Evolutionary conservation across 2,888 invertebrate genomes (phyloP).

Genomic region (Hirtodrosophila trivittata): DNA sequence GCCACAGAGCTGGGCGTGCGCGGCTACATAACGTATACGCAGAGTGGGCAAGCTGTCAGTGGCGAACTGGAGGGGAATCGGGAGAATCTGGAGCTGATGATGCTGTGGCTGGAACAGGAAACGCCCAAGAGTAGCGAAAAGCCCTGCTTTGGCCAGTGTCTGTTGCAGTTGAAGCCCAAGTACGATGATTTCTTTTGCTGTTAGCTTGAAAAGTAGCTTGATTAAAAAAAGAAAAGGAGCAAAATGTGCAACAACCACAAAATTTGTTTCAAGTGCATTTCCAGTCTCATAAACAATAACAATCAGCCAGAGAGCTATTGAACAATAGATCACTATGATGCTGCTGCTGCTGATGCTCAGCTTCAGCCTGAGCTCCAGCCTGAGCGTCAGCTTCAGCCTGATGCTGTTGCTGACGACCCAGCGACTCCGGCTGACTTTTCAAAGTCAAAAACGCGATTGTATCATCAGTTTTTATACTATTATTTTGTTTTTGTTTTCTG

Average conservation of each 20-base stretch:
- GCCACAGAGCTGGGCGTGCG: constrained; percentile 46
- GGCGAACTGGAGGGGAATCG: constrained; percentile 55
- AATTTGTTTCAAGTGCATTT: constrained; percentile 69
- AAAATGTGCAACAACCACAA: constrained; percentile 36
- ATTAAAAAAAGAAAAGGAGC: constrained; percentile 35
- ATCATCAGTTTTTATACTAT: constrained; percentile 62
- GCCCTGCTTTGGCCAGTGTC: constrained; percentile 37
- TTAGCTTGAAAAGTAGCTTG: constrained; percentile 18
- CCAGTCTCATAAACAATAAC: constrained; percentile 64
- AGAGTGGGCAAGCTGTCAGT: constrained; percentile 43
- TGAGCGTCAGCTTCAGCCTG: constrained; percentile 26
- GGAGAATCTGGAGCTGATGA: constrained; percentile 39
- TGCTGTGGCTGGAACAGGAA: constrained; percentile 41
- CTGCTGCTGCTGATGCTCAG: constrained; percentile 11
- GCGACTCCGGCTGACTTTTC: constrained; percentile 67
- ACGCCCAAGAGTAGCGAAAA: constrained; percentile 13
- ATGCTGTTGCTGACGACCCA: constrained; percentile 23
- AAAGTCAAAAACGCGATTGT: constrained; percentile 81
- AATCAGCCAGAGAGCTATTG: constrained; percentile 57
- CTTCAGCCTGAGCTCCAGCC: constrained; percentile 28
- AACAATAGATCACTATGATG: constrained; percentile 58
- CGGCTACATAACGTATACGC: constrained; percentile 57
- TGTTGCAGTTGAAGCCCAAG: constrained; percentile 42
- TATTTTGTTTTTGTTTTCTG: background rate
- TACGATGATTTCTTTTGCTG: constrained; percentile 61